Percentiles rank a stretch among this genome's conserved stretches.
phyloP scores from a whole-genome alignment of 2,888 invertebrate species.

The Agrilus biguttatus region DNA sequence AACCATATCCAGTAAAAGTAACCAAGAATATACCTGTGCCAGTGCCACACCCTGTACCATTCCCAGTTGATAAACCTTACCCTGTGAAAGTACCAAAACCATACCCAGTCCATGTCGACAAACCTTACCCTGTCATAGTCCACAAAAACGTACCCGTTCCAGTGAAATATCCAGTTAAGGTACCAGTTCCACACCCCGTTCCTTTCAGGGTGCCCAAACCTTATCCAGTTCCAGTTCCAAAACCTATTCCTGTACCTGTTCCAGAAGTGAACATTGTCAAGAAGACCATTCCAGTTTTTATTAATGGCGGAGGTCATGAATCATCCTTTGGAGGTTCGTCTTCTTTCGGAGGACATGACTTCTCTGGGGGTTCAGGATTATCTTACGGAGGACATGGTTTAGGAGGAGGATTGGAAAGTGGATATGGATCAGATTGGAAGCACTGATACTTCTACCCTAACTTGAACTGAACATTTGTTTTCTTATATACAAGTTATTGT shows the following conservation, averaged over 20 bases:
- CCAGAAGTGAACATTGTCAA: slow-evolving; percentile 37
- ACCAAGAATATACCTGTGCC: slow-evolving; percentile 36
- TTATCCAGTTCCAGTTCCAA: slow-evolving; percentile 31
- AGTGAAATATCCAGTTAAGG: slow-evolving; percentile 31
- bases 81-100: slow-evolving; percentile 35
- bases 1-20: slow-evolving; percentile 37
- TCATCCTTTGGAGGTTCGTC: neutral
- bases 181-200: slow-evolving; percentile 24
- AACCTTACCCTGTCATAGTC: slow-evolving; percentile 38
- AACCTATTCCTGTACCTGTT: slow-evolving; percentile 35
- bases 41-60: slow-evolving; percentile 27
- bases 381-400: slow-evolving; percentile 13
- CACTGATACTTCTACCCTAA: no score
- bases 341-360: no score
- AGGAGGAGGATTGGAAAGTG: slow-evolving; percentile 4
- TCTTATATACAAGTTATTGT: no score
- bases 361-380: slow-evolving; percentile 3
- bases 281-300: slow-evolving; percentile 32
- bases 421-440: no score
- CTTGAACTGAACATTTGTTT: no score
- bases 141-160: slow-evolving; percentile 36
- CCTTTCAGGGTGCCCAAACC: slow-evolving; percentile 25
- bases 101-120: slow-evolving; percentile 34
- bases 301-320: slow-evolving; percentile 17
- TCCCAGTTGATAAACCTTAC: slow-evolving; percentile 36